phyloP scores from a whole-genome alignment of 2,113 vertebrate genomes.

The Delphinus delphis region DNA sequence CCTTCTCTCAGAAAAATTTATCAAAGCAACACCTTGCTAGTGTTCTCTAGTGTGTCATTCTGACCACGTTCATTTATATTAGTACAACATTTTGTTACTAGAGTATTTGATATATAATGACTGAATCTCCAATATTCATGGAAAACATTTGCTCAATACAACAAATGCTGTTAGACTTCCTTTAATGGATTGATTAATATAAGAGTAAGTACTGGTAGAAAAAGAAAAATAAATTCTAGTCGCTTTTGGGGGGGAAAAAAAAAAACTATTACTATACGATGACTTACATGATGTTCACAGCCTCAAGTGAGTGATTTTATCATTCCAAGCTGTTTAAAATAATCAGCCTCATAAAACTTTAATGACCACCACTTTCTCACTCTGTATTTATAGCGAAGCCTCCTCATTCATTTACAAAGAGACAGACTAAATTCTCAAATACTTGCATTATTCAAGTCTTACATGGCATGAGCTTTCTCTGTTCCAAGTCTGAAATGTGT shows the following conservation, averaged over 20 bases:
- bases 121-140: not conserved
- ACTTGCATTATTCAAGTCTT: constrained; percentile 70
- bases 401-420: constrained; percentile 76
- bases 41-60: not conserved
- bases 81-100: constrained; percentile 23
- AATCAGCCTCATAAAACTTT: constrained; percentile 82
- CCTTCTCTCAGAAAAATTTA: not conserved
- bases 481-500: constrained; percentile 33
- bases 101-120: not conserved
- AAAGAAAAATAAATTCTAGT: constrained; percentile 60
- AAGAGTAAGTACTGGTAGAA: constrained; percentile 63
- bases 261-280: constrained; percentile 73
- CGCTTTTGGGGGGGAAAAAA: constrained; percentile 58
- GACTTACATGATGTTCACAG: constrained; percentile 65
- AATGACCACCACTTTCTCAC: constrained; percentile 75
- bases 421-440: constrained; percentile 67
- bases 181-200: constrained; percentile 52
- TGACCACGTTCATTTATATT: not conserved
- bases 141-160: constrained; percentile 25
- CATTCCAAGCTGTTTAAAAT: constrained; percentile 81
- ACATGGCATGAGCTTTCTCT: constrained; percentile 59
- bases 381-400: constrained; percentile 62
- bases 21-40: not conserved
- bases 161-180: constrained; percentile 42
- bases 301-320: constrained; percentile 76